A percentile compares a stretch with the other conserved stretches of the same genome.
Evolutionary conservation across 2,113 vertebrate genomes (phyloP).

Genomic region (Clarias magur): DNA sequence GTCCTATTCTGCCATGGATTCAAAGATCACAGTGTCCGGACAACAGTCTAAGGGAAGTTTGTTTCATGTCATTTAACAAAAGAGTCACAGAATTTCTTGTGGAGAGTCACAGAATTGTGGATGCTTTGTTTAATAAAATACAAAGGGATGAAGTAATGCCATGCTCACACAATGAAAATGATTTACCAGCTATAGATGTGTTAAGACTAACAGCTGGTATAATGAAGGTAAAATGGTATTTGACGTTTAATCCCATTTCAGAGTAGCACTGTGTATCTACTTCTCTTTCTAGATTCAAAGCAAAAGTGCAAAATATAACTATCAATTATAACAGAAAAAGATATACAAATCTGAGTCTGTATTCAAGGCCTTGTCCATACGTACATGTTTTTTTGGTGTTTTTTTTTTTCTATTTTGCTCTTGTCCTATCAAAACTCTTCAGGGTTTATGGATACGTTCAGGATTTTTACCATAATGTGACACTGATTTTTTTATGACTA

Average conservation of each 20-base stretch:
- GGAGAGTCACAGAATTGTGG: too few species aligned
- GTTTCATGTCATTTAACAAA: neutral
- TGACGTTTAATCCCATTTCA: neutral
- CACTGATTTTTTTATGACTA: too few species aligned
- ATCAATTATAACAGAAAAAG: neutral
- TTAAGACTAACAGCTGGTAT: neutral
- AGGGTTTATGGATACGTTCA: too few species aligned
- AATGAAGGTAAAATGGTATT: neutral
- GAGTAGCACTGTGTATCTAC: neutral
- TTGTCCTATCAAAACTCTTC: too few species aligned
- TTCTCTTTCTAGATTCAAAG: neutral
- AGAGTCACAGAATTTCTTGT: too few species aligned
- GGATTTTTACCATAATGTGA: too few species aligned
- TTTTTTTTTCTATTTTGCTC: too few species aligned
- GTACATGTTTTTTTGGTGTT: too few species aligned
- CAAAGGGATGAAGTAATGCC: neutral
- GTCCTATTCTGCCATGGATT: constrained; percentile 66
- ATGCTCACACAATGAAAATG: neutral
- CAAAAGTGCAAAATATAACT: neutral
- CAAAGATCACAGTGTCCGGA: constrained; percentile 33
- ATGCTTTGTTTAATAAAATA: neutral
- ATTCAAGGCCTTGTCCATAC: too few species aligned
- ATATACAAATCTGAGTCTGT: neutral
- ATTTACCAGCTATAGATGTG: neutral
- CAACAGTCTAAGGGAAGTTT: neutral